These are phyloP conservation scores for Microctonus aethiopoides DNA, from an alignment of 2,888 invertebrate species.

Conservation along the genomic window DNA sequence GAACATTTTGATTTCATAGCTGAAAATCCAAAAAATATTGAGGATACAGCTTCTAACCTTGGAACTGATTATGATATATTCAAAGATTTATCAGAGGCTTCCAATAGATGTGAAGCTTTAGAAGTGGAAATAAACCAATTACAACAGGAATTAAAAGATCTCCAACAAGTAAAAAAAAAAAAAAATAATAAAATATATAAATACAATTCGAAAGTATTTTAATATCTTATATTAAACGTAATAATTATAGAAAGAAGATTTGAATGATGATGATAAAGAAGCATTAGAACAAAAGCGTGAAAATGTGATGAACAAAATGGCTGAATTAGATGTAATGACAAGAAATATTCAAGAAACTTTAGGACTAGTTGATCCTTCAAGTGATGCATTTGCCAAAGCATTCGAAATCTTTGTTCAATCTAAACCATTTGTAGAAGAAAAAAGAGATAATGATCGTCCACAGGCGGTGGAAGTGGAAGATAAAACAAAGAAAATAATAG, in stretches of 20 bases:
- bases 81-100: conserved; percentile 68
- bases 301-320: conserved; percentile 72
- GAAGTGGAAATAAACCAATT: conserved; percentile 67
- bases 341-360: conserved; percentile 71
- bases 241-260: conserved; percentile 69
- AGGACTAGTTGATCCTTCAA: conserved; percentile 64
- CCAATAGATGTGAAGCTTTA: conserved; percentile 59
- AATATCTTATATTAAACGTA: background rate
- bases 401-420: conserved; percentile 52
- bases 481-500: conserved; percentile 1
- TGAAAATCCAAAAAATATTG: conserved; percentile 32
- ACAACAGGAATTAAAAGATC: conserved; percentile 65
- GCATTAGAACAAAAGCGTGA: conserved; percentile 72
- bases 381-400: conserved; percentile 52
- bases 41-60: conserved; percentile 29
- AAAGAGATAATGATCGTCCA: background rate
- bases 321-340: conserved; percentile 73
- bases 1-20: conserved; percentile 25
- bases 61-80: conserved; percentile 59
- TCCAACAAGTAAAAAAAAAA: conserved; percentile 57
- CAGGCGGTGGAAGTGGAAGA: background rate
- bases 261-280: conserved; percentile 72
- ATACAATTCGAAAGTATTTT: background rate
- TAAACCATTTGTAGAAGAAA: conserved; percentile 36
- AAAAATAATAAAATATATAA: too few species aligned